phyloP scores from a whole-genome alignment of 2,888 invertebrate genomes.

The Liopterus haemorrhoidalis region DNA sequence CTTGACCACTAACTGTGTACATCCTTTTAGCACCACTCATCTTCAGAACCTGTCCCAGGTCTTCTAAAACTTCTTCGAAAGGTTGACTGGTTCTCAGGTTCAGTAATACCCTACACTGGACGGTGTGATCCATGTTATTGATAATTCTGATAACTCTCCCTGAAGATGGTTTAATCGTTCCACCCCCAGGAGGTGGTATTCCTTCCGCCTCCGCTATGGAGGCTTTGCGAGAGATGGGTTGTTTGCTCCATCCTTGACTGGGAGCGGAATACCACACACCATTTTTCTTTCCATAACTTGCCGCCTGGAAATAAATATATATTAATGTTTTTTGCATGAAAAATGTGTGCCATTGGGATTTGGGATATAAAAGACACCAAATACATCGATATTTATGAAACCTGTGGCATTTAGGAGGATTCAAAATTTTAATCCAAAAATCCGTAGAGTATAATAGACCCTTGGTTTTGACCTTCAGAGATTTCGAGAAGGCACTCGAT shows the following conservation, averaged over 20 bases:
- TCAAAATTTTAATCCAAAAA: too few species aligned
- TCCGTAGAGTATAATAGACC: too few species aligned
- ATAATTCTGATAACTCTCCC: conserved; percentile 87
- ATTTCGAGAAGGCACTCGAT: too few species aligned
- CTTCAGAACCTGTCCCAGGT: conserved; percentile 87
- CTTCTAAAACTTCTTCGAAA: conserved; percentile 89
- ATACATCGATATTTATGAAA: conserved; percentile 1
- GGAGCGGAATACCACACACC: conserved; percentile 77
- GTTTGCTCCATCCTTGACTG: conserved; percentile 58
- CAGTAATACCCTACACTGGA: conserved; percentile 84
- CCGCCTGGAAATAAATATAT: conserved; percentile 56
- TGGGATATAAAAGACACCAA: too few species aligned
- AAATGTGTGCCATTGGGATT: too few species aligned
- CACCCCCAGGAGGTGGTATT: conserved; percentile 62
- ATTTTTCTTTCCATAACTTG: conserved; percentile 86
- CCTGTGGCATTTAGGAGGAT: too few species aligned
- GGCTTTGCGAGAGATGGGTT: conserved; percentile 69
- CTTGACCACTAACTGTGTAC: conserved; percentile 87
- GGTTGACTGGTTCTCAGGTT: conserved; percentile 89
- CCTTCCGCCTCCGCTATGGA: conserved; percentile 74
- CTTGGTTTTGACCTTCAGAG: too few species aligned
- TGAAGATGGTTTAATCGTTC: conserved; percentile 66
- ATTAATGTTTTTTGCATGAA: too few species aligned
- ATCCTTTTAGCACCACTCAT: conserved; percentile 86
- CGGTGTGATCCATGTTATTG: conserved; percentile 87